phyloP scores from a whole-genome alignment of 2,888 invertebrate species.

The Nemurella pictetii region DNA sequence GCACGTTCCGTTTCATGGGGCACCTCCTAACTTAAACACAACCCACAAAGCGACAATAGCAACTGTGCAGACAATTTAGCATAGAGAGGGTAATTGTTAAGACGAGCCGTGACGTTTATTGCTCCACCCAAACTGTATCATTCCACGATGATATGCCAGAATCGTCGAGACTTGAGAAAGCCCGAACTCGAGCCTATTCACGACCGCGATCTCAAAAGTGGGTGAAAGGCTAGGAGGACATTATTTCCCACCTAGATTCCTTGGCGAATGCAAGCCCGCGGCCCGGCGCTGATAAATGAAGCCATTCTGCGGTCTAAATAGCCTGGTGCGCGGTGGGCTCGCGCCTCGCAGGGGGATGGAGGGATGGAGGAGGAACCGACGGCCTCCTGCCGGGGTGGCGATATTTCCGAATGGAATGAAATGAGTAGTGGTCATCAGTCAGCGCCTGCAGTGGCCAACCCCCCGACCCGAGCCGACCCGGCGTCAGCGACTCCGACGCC shows the following conservation, averaged over 20 bases:
- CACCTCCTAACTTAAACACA: not conserved
- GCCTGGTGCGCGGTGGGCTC: not conserved
- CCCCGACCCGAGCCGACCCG: not conserved
- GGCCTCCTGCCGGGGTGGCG: not conserved
- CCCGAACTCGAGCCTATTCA: not conserved
- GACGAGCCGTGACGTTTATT: not conserved
- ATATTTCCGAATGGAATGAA: not conserved
- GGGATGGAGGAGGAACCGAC: not conserved
- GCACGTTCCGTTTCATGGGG: not conserved
- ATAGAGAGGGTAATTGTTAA: not conserved
- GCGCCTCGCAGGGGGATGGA: not conserved
- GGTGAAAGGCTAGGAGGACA: not conserved
- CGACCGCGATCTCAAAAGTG: not conserved
- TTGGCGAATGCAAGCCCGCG: not conserved
- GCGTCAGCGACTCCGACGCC: not conserved
- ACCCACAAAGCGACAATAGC: not conserved
- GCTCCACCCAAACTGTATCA: not conserved
- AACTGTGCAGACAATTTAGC: not conserved
- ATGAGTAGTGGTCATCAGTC: slow-evolving; percentile 3
- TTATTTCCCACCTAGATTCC: not conserved
- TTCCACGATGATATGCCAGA: not conserved
- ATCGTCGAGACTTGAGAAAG: too few species aligned
- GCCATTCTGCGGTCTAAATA: not conserved
- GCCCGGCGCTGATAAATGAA: not conserved
- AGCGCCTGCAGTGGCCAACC: not conserved